Base-by-base conservation (phyloP, 1,140 invertebrate genomes). In the Drosophila funebris region DNA sequence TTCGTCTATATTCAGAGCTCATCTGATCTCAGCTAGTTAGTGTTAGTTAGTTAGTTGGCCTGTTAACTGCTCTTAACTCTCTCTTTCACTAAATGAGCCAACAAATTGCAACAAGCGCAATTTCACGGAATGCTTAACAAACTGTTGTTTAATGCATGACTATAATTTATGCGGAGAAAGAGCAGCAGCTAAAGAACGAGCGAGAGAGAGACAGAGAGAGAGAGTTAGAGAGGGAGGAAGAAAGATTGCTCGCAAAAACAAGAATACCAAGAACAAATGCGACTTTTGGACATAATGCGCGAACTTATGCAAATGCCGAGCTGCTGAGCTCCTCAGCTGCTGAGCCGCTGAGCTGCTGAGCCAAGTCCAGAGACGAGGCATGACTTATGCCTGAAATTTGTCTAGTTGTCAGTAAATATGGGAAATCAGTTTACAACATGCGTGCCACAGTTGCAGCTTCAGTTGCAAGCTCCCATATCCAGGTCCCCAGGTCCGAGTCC, bases 401-500 rank as follows among this genome's bases (percentile, higher is more conserved):
- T 91, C 90, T 90, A 91, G 90, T 90, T 91, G 90, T 91, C 90
- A 91, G 90, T 91, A 91, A 91, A 91, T 91, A 91, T 91, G 90
- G 90, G 90, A 91, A 91, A 91, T 91, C 85, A 90, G 83, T 88
- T 88, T 88, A 87, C 72, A 88, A 88, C 79, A 81, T 88, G 82
- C 82, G 82, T 87, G 82, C 78, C 61, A 78, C 76, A 53, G 76
- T 78, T 76, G 73, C 73, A 63, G 37, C 62, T 22, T 43, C 37
- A 54, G 66, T 39, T 36, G 52, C 33, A 62, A 62, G 48, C 22
- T n/a, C 9, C 33, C 22, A 50, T 13, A 11, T 9, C 29, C 18
- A 29, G 24, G 50, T 13, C 41, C 4, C 46, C 16, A 14, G 31
- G 46, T 13, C 56, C 24, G 46, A 27, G 56, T 33, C 29, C 41